phyloP scores from a whole-genome alignment of 2,888 invertebrate genomes.

The Creontiades dilutus region DNA sequence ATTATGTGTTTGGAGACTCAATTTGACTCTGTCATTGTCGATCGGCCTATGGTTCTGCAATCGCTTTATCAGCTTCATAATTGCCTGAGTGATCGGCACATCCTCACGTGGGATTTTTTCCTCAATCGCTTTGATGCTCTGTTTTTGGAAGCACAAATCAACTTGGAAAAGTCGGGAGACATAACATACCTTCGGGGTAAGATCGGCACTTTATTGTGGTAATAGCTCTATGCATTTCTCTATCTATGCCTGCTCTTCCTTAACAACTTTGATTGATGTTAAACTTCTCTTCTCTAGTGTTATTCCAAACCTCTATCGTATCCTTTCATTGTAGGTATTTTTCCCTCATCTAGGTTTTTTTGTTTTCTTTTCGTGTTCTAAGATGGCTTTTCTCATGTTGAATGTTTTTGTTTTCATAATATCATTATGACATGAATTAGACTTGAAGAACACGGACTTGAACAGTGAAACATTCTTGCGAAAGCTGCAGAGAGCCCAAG shows the following conservation, averaged over 20 bases:
- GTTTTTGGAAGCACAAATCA: slow-evolving; percentile 97
- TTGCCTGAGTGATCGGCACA: slow-evolving; percentile 91
- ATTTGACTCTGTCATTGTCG: slow-evolving; percentile 97
- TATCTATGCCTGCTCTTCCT: slow-evolving; percentile 24
- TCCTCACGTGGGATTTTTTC: slow-evolving; percentile 98
- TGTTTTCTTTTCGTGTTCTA: neutral
- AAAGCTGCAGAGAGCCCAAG: slow-evolving; percentile 93
- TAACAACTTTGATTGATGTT: slow-evolving; percentile 10
- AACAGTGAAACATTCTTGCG: slow-evolving; percentile 91
- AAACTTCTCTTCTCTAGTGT: neutral
- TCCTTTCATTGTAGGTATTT: neutral
- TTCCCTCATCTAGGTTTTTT: slow-evolving; percentile 7
- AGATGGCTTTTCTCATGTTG: slow-evolving; percentile 9
- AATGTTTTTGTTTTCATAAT: slow-evolving; percentile 52
- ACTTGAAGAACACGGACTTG: slow-evolving; percentile 92
- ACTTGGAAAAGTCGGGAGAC: slow-evolving; percentile 90
- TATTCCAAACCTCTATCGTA: neutral
- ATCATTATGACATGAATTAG: slow-evolving; percentile 79
- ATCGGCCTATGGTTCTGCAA: slow-evolving; percentile 97
- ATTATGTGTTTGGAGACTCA: slow-evolving; percentile 97
- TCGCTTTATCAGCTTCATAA: slow-evolving; percentile 96
- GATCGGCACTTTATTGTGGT: neutral
- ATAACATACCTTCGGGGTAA: slow-evolving; percentile 89
- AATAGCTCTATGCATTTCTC: neutral
- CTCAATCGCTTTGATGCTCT: slow-evolving; percentile 96